Evolutionary conservation across 2,888 invertebrate genomes (phyloP).

Genomic region (Drosophila demipolita): DNA sequence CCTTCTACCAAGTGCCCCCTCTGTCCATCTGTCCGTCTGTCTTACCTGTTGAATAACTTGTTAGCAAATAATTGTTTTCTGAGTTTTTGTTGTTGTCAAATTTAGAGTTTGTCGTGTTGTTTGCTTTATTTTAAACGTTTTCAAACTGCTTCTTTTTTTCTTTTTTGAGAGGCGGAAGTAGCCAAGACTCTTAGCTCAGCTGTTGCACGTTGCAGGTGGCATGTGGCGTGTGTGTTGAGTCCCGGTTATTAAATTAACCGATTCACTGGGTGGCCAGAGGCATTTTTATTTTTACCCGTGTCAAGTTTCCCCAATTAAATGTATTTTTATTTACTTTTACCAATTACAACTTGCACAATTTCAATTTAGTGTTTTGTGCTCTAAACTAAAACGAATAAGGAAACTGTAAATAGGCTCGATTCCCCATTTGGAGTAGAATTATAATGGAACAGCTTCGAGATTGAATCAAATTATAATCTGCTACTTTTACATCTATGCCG

Average conservation of each 20-base stretch:
- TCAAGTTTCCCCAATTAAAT: constrained; percentile 41
- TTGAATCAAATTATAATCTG: not conserved
- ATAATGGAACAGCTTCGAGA: not conserved
- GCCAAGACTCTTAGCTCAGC: constrained; percentile 31
- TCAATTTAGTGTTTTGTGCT: not conserved
- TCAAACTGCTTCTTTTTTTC: constrained; percentile 24
- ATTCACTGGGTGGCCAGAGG: constrained; percentile 10
- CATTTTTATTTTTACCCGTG: constrained; percentile 16
- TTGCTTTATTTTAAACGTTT: constrained; percentile 57
- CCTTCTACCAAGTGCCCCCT: not conserved
- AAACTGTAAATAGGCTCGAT: not conserved
- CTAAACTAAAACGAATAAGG: not conserved
- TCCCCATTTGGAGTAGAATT: not conserved
- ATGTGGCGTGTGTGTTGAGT: constrained; percentile 22
- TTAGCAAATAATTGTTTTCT: constrained; percentile 28
- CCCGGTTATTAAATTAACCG: constrained; percentile 55
- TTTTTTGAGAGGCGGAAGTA: constrained; percentile 66
- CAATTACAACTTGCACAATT: constrained; percentile 25
- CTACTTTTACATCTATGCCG: not conserved
- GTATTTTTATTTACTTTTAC: not conserved
- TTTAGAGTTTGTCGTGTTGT: constrained; percentile 24
- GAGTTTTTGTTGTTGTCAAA: constrained; percentile 13
- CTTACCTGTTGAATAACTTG: constrained; percentile 50
- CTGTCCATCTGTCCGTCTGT: constrained; percentile 8
- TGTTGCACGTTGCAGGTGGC: constrained; percentile 33